Evolutionary conservation across 1,140 invertebrate genomes (phyloP).

Genomic region (Phenacoccus solenopsis): DNA sequence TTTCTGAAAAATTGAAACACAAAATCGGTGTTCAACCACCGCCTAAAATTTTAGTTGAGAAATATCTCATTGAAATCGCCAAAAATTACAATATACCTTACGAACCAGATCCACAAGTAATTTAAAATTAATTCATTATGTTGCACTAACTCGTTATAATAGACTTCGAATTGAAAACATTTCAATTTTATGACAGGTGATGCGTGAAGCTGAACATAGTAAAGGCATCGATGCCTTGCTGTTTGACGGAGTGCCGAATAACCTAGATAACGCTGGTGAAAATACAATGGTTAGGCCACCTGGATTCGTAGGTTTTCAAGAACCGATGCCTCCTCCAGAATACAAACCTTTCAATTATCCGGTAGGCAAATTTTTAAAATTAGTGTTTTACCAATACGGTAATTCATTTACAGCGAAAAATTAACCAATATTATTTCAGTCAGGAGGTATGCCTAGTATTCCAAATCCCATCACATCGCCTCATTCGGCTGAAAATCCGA

Average conservation of each 20-base stretch:
- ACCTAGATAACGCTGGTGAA: constrained; percentile 41
- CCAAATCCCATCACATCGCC: constrained; percentile 14
- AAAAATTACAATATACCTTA: constrained; percentile 88
- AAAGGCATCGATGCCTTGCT: constrained; percentile 51
- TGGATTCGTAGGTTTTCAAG: constrained; percentile 62
- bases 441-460: too few relatives aligned
- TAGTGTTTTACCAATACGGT: too few relatives aligned
- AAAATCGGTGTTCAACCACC: constrained; percentile 93
- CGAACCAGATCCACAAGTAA: constrained; percentile 74
- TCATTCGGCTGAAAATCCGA: not conserved
- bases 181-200: constrained; percentile 37
- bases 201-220: constrained; percentile 59
- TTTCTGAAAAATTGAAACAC: constrained; percentile 90
- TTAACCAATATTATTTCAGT: too few relatives aligned
- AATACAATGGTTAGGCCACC: constrained; percentile 38
- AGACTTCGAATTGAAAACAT: not conserved
- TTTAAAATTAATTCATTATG: not conserved
- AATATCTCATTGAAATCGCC: constrained; percentile 91
- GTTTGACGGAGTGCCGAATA: constrained; percentile 48
- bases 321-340: constrained; percentile 42
- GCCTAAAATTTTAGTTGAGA: constrained; percentile 89
- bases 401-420: too few relatives aligned
- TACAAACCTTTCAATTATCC: constrained; percentile 43
- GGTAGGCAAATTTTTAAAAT: too few relatives aligned
- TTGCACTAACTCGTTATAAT: not conserved